Evolutionary conservation across 2,888 invertebrate genomes (phyloP).

Genomic region (Eupithecia insigniata): DNA sequence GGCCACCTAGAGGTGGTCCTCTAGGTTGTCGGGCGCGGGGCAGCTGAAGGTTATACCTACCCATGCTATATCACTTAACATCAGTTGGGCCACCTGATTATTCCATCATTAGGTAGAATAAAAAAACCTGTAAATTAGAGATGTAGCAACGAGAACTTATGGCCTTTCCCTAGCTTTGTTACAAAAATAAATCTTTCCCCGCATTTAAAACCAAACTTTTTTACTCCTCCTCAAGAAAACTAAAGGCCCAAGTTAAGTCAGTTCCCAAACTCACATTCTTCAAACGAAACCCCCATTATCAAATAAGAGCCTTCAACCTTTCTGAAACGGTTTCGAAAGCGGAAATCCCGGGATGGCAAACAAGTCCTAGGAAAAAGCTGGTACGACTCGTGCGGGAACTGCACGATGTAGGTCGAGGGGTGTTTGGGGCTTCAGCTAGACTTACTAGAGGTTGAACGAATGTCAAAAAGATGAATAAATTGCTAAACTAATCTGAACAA

Average conservation of each 20-base stretch:
- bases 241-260: conserved; percentile 17
- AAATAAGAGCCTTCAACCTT: conserved; percentile 26
- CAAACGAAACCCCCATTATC: conserved; percentile 19
- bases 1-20: background rate
- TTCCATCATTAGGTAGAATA: background rate
- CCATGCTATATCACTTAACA: background rate
- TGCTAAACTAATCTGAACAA: too few species aligned
- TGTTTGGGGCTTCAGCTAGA: background rate
- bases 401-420: conserved; percentile 5
- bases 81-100: background rate
- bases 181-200: background rate
- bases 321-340: conserved; percentile 29
- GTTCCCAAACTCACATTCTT: conserved; percentile 19
- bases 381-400: background rate
- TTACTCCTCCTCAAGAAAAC: conserved; percentile 1
- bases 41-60: background rate
- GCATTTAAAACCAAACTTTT: background rate
- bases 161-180: background rate
- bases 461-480: background rate
- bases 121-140: background rate
- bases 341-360: conserved; percentile 23
- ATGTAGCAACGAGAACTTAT: background rate
- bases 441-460: background rate
- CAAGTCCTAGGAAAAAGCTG: conserved; percentile 22
- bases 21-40: background rate